A percentile compares a stretch with the other conserved stretches of the same genome.
phyloP scores from a whole-genome alignment of 53 echinoderm and acorn worm species.

The Luidia sarsii region DNA sequence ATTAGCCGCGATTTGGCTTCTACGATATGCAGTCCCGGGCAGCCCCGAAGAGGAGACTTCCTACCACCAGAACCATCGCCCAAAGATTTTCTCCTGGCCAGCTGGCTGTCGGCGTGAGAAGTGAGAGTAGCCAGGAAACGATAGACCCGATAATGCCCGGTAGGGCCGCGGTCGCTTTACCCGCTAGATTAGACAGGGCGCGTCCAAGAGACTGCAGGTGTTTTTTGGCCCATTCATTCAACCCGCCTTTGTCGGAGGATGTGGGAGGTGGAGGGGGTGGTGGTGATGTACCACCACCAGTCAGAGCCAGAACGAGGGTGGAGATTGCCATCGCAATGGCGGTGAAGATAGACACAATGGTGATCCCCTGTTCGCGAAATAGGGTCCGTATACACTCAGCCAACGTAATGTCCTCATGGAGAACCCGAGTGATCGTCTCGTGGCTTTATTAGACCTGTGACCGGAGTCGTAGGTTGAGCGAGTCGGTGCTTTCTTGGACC shows the following conservation, averaged over 20 bases:
- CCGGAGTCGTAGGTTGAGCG: too few relatives aligned
- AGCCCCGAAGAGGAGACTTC: too few relatives aligned
- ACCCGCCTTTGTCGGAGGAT: not conserved
- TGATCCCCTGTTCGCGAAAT: slow-evolving; percentile 38
- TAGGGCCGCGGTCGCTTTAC: slow-evolving; percentile 22
- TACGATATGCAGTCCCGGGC: too few relatives aligned
- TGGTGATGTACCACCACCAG: not conserved
- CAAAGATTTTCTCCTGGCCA: too few relatives aligned
- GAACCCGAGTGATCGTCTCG: not conserved
- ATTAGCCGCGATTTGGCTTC: too few relatives aligned
- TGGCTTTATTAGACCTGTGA: too few relatives aligned
- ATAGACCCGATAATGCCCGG: too few relatives aligned
- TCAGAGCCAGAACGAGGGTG: slow-evolving; percentile 23
- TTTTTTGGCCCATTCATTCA: slow-evolving; percentile 13
- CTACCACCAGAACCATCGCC: too few relatives aligned
- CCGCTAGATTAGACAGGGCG: slow-evolving; percentile 6
- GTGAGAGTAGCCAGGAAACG: too few relatives aligned
- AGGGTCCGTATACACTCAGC: slow-evolving; percentile 30
- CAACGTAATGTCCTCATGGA: not conserved
- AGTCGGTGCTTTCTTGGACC: too few relatives aligned
- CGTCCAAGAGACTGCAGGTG: slow-evolving; percentile 17
- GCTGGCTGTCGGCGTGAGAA: too few relatives aligned
- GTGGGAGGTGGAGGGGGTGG: not conserved
- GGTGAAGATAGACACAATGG: slow-evolving; percentile 22
- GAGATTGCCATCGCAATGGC: not conserved